phyloP scores from a whole-genome alignment of 2,797 vertebrate species.

The Uromys caudimaculatus region DNA sequence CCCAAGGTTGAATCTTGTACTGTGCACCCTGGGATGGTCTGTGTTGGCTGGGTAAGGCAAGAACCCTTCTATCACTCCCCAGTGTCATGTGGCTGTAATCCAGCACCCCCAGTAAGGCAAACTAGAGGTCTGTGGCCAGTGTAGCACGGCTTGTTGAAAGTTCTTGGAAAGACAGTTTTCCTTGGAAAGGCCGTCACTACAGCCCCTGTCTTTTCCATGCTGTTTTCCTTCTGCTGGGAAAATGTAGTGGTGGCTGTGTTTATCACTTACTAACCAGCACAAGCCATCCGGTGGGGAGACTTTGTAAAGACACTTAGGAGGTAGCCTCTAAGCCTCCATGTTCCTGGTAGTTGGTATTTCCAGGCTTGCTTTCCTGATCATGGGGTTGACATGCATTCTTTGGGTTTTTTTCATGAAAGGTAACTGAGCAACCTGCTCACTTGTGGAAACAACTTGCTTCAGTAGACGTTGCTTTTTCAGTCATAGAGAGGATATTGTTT shows the following conservation, averaged over 20 bases:
- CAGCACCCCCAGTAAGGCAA: background rate
- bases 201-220: background rate
- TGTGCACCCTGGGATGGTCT: background rate
- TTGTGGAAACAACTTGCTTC: background rate
- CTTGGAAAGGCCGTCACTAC: background rate
- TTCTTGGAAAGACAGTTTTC: conserved; percentile 50
- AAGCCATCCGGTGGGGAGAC: background rate
- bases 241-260: background rate
- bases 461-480: background rate
- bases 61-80: background rate
- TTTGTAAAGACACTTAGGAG: background rate
- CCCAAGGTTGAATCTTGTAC: background rate
- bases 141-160: background rate
- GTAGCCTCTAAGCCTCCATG: background rate
- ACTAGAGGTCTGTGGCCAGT: background rate
- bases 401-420: conserved; percentile 38
- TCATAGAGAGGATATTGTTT: conserved; percentile 22
- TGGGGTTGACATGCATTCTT: background rate
- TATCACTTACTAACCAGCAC: too few relatives aligned
- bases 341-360: background rate
- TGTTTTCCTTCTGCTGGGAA: background rate
- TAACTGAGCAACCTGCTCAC: conserved; percentile 65
- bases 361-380: background rate
- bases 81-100: background rate
- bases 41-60: background rate